Evolutionary conservation across 2,113 vertebrate genomes (phyloP).

Genomic region (Pteropus alecto): DNA sequence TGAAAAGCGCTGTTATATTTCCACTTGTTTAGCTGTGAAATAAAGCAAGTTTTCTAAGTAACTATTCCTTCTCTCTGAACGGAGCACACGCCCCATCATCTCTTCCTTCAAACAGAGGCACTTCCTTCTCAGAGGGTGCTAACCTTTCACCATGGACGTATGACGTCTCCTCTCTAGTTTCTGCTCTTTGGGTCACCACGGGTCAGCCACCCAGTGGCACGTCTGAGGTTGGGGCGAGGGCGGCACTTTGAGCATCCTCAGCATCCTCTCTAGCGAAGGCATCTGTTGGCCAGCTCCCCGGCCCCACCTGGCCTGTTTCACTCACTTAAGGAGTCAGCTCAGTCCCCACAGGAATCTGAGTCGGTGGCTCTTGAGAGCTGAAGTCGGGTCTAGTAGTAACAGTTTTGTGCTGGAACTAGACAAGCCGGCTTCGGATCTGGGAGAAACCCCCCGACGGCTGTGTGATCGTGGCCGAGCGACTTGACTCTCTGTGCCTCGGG

Average conservation of each 20-base stretch:
- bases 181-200: rapidly evolving
- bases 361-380: neutral
- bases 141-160: neutral
- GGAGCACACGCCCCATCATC: neutral
- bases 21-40: neutral
- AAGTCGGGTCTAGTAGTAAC: neutral
- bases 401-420: neutral
- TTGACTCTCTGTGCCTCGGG: neutral
- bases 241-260: too few relatives aligned
- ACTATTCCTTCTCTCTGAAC: neutral
- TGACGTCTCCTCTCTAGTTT: neutral
- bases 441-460: rapidly evolving
- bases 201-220: rapidly evolving
- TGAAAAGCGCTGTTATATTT: neutral
- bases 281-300: rapidly evolving
- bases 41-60: neutral
- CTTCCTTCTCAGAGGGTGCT: neutral
- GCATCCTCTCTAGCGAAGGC: neutral
- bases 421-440: neutral
- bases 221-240: rapidly evolving
- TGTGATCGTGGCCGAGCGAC: rapidly evolving
- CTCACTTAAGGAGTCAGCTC: neutral
- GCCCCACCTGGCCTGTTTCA: too few relatives aligned
- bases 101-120: neutral
- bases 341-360: neutral